phyloP scores from a whole-genome alignment of 1,140 invertebrate species.

The Rhagoletis pomonella region DNA sequence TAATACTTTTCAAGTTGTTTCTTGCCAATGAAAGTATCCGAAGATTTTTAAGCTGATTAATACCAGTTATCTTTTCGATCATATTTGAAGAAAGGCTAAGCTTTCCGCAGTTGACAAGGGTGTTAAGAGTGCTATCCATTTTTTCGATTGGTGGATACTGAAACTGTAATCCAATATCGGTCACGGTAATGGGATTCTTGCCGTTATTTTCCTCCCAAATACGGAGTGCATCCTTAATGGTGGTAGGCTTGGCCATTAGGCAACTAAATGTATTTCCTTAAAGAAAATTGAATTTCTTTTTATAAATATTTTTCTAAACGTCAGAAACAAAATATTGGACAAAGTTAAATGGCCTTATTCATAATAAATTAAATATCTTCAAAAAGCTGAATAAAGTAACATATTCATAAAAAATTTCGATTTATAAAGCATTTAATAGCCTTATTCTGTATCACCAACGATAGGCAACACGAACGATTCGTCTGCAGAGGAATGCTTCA shows the following conservation, averaged over 20 bases:
- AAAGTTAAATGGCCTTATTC: too few relatives aligned
- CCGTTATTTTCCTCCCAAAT: constrained; percentile 87
- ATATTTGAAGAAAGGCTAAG: constrained; percentile 92
- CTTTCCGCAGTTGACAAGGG: constrained; percentile 83
- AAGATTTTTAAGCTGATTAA: constrained; percentile 87
- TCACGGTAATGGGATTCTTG: constrained; percentile 80
- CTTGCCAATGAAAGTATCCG: constrained; percentile 89
- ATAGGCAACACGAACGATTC: too few relatives aligned
- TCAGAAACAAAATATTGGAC: too few relatives aligned
- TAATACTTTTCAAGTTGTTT: constrained; percentile 93
- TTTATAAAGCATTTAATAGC: too few relatives aligned
- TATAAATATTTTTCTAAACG: constrained; percentile 11
- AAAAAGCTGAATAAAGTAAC: too few relatives aligned
- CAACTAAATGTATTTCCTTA: neutral
- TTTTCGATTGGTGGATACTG: constrained; percentile 89
- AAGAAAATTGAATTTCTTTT: neutral
- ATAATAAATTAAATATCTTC: too few relatives aligned
- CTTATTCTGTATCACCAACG: too few relatives aligned
- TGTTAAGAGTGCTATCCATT: constrained; percentile 83
- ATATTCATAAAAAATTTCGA: too few relatives aligned
- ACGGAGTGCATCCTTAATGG: constrained; percentile 86
- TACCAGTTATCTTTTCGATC: constrained; percentile 90
- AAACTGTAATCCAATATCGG: constrained; percentile 85
- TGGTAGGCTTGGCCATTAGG: constrained; percentile 75
- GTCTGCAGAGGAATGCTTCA: too few relatives aligned